Percentiles rank a stretch among this genome's conserved stretches.
Evolutionary conservation across 2,888 invertebrate species (phyloP).

Genomic region (Pseudeuparius sepicola): DNA sequence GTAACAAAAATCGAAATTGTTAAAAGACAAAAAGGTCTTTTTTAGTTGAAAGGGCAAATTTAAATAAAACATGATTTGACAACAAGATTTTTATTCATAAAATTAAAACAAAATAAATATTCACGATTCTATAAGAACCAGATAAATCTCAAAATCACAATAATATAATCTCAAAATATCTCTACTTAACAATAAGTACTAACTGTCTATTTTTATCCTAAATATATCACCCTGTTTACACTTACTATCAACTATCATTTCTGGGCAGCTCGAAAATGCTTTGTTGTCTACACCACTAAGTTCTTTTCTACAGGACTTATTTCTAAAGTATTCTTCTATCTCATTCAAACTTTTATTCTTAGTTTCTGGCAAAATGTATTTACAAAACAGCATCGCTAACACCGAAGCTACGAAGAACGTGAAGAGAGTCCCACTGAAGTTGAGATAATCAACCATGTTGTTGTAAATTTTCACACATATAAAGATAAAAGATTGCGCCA

Average conservation of each 20-base stretch:
- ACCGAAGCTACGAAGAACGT: conserved; percentile 52
- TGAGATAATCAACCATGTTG: conserved; percentile 45
- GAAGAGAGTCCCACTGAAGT: conserved; percentile 55
- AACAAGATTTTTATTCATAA: too few species aligned
- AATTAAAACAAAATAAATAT: too few species aligned
- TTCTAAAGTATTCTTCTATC: conserved; percentile 54
- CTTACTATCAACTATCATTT: conserved; percentile 12
- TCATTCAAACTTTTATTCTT: conserved; percentile 57
- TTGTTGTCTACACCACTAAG: conserved; percentile 35
- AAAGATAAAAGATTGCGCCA: conserved; percentile 61
- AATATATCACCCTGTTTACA: neutral
- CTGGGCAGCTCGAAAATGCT: conserved; percentile 26
- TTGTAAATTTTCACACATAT: conserved; percentile 62
- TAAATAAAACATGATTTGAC: too few species aligned
- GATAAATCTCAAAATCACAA: too few species aligned
- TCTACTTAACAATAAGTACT: too few species aligned
- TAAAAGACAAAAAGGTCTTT: too few species aligned
- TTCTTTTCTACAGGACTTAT: conserved; percentile 35
- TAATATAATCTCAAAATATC: too few species aligned
- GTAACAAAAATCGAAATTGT: too few species aligned
- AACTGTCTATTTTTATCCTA: too few species aligned
- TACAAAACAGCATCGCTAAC: conserved; percentile 50
- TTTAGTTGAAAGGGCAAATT: too few species aligned
- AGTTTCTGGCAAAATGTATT: conserved; percentile 56
- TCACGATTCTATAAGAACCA: too few species aligned